Percentiles rank a stretch among this genome's conserved stretches.
Conservation (phyloP, 2,113 vertebrate genomes). For the Siniperca chuatsi region DNA sequence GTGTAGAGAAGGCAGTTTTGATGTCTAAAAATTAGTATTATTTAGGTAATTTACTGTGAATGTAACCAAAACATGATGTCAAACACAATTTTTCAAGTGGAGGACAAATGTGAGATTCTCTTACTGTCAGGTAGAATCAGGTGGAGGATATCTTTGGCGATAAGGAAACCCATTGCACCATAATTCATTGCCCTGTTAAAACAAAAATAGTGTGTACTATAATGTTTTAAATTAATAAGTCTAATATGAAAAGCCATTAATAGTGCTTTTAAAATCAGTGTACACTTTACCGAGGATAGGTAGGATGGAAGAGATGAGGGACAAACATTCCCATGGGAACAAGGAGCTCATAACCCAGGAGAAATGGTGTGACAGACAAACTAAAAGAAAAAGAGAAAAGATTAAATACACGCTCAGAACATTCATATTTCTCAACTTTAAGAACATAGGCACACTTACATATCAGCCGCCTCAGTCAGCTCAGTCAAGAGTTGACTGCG, state of each 20-base stretch:
- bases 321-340: conserved; percentile 85
- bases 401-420: background rate
- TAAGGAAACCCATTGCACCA: conserved; percentile 78
- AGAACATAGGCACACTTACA: conserved; percentile 60
- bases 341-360: conserved; percentile 74
- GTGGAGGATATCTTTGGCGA: conserved; percentile 84
- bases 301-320: conserved; percentile 81
- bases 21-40: background rate
- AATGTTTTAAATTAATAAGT: background rate
- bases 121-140: conserved; percentile 83
- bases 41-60: background rate
- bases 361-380: conserved; percentile 73
- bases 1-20: background rate
- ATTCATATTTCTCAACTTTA: background rate
- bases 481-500: conserved; percentile 67
- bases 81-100: background rate
- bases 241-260: background rate
- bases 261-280: background rate
- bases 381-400: conserved; percentile 53
- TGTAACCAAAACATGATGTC: background rate
- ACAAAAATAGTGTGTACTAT: background rate
- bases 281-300: conserved; percentile 81
- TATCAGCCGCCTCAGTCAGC: conserved; percentile 44
- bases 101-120: conserved; percentile 24
- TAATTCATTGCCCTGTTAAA: conserved; percentile 83